Base-by-base conservation (phyloP, 2,113 vertebrate genomes). In the Bos javanicus region DNA sequence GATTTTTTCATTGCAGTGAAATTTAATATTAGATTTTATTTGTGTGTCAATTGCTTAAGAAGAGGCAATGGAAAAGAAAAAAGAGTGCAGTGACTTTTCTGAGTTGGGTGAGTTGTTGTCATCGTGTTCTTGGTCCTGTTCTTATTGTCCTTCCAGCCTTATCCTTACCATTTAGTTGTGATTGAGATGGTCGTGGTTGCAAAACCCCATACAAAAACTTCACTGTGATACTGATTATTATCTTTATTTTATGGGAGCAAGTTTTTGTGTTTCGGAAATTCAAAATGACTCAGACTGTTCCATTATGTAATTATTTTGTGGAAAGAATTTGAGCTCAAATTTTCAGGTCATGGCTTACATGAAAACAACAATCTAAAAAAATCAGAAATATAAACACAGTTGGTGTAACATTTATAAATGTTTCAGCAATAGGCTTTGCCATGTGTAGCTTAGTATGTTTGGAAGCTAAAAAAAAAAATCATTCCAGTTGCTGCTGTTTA, bases 301-400 rank as follows among this genome's bases (percentile, higher is more conserved):
- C 59, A 94, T 87, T 92, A 83, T 93, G 74, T 98, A 95, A 98
- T 93, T 95, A 48, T 96, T 98, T 98, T 98, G 71, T 95, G 78
- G 88, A 97, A 97, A 98, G 98, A 98, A 96, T 54, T 96, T 80
- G 96, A 95, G 81, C 87, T 96, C 91, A 98, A 98, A 87, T 48
- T 90, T 94, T 94, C 84, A 97, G 96, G 91, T 81, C 16, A 96
- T 78, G 46, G 95, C 96, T 93, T 97, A 97, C 76, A 87, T 97
- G 95, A 93, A 97, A 98, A 93, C 86, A 93, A 2, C 82, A 95
- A 56, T 95, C 95, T 82, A 94, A 56, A 92, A 97, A 81, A 93
- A 90, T 92, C 52, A 97, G 86, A 90, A 97, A 71, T 46, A 94
- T 98, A 98, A 98, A 98, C 28, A n/a, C 95, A 98, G 98, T 98